Evolutionary conservation across 2,888 invertebrate species (phyloP), one percentile per base, ranked within the genome.

Genomic region (Nomada fabriciana): DNA sequence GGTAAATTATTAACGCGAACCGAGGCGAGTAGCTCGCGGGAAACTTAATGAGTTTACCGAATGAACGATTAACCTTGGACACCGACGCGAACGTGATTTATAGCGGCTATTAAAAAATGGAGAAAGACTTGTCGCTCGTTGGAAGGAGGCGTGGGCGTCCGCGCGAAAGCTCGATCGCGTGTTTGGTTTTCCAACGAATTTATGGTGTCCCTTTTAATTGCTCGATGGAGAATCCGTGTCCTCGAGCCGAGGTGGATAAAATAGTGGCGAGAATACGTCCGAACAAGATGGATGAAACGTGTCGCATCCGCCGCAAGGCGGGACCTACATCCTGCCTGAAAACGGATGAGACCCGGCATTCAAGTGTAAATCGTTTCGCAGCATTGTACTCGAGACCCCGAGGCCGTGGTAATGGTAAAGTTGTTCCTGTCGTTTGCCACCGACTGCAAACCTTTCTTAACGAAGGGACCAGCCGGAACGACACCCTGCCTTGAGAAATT

Each of bases 351-450:
- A 77, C 81, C 86, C 80, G 77, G 89, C 87, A 90, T 91, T 91
- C 90, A 89, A 91, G 90, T 91, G 91, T 90, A 91, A 92, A 92
- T 92, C 89, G 90, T 90, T 91, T 89, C 82, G 85, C 86, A 69
- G 86, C 86, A 87, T 90, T 90, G 89, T 89, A 76, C 84, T 60
- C 25, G 82, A 76, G 87, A 76, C 74, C 85, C 79, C 83, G 59
- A 47, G 77, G 72, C 72, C 73, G 80, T 81, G 76, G 79, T 61
- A 84, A 81, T 76, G 74, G 59, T 65, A 25, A 72, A 65, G 70
- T 52, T 52, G 67, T 50, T 71, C 57, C 43, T 82, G 20, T n/a
- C 60, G n/a, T 23, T 29, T 50, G 29, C 69, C 59, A 67, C 20
- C 57, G 36, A 53, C 25, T n/a, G 36, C 47, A 25, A 43, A 18